A percentile compares a stretch with the other conserved stretches of the same genome.
These are phyloP conservation scores for Mycetomoellerius zeteki DNA, from an alignment of 1,140 invertebrate species.

Conservation along the genomic window DNA sequence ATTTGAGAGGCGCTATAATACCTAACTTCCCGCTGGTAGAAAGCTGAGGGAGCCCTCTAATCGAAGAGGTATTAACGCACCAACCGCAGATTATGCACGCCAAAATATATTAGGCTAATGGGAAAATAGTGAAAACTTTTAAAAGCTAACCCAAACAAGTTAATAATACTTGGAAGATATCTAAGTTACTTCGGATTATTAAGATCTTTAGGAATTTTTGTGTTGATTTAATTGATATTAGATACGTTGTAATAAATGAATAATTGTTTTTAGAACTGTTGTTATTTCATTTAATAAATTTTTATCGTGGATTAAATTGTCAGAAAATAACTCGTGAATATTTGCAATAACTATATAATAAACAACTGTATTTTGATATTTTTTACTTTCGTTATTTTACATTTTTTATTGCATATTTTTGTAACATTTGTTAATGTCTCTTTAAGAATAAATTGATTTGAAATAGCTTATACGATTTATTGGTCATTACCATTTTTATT, in stretches of 20 bases:
- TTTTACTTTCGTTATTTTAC: constrained; percentile 5
- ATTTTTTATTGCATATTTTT: constrained; percentile 4
- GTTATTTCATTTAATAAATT: constrained; percentile 12
- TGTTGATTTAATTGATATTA: not conserved
- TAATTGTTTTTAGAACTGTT: not conserved
- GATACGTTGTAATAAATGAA: not conserved
- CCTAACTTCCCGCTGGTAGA: not conserved
- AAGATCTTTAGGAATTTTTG: not conserved
- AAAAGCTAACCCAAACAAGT: not conserved
- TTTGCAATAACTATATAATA: not conserved
- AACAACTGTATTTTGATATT: not conserved
- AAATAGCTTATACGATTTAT: not conserved
- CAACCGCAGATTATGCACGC: not conserved
- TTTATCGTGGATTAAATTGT: not conserved
- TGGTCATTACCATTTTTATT: not conserved
- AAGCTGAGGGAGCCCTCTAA: constrained; percentile 27
- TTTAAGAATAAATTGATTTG: not conserved
- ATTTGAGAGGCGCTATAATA: constrained; percentile 39
- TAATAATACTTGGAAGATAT: not conserved
- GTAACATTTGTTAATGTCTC: not conserved
- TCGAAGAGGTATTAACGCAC: constrained; percentile 57
- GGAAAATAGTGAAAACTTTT: constrained; percentile 37
- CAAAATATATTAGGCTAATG: constrained; percentile 28
- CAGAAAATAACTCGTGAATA: not conserved
- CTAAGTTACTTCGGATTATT: not conserved